These are phyloP conservation scores for Toxotes chatareus DNA, from an alignment of 2,113 vertebrate species.

Conservation along the genomic window DNA sequence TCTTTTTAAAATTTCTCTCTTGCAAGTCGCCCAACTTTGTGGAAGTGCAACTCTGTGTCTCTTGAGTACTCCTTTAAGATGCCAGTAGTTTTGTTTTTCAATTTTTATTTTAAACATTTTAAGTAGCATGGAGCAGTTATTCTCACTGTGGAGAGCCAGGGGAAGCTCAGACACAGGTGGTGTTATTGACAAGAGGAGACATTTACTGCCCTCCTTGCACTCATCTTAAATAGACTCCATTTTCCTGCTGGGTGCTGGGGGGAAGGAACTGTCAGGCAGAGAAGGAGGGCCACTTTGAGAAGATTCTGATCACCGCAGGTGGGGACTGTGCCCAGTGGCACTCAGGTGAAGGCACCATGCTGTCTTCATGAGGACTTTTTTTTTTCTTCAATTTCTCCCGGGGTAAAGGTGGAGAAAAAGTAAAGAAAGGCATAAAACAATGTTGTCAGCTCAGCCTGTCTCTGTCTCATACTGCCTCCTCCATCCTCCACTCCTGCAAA, in stretches of 20 bases:
- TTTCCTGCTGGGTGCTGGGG: slow-evolving; percentile 49
- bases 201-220: slow-evolving; percentile 45
- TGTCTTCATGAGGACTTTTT: background rate
- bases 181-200: slow-evolving; percentile 57
- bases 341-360: slow-evolving; percentile 33
- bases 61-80: background rate
- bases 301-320: slow-evolving; percentile 31
- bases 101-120: background rate
- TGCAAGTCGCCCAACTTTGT: background rate
- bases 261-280: slow-evolving; percentile 53
- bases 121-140: slow-evolving; percentile 3
- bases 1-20: too few relatives aligned
- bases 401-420: slow-evolving; percentile 1
- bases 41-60: background rate
- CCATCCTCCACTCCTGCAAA: background rate
- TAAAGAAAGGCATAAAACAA: background rate
- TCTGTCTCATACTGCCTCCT: background rate
- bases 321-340: slow-evolving; percentile 19
- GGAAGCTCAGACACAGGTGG: slow-evolving; percentile 16
- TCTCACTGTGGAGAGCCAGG: background rate
- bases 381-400: background rate
- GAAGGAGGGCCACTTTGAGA: slow-evolving; percentile 47
- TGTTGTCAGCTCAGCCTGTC: background rate
- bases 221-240: slow-evolving; percentile 52
- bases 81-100: background rate